Evolutionary conservation across 2,797 vertebrate species (phyloP).

Genomic region (Prionace glauca): DNA sequence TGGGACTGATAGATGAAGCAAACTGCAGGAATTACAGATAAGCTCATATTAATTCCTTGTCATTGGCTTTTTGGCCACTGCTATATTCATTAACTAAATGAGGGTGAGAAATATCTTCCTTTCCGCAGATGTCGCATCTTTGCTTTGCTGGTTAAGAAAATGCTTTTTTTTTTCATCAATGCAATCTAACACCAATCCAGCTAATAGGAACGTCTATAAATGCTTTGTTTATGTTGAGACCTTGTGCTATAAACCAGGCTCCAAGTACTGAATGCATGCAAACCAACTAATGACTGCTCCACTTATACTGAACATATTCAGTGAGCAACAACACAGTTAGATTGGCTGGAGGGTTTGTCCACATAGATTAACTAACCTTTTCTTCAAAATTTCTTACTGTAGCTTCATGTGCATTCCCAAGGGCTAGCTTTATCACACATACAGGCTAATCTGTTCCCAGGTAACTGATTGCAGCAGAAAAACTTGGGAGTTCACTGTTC

Average conservation of each 20-base stretch:
- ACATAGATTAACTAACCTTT: not conserved
- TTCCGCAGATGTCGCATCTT: conserved; percentile 21
- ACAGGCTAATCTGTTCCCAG: not conserved
- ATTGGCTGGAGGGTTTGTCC: not conserved
- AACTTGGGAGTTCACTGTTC: not conserved
- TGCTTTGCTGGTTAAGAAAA: not conserved
- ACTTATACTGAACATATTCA: not conserved
- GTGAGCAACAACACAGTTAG: not conserved
- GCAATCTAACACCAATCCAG: not conserved
- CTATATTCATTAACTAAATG: not conserved
- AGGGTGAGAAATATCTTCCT: not conserved
- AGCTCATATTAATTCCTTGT: not conserved
- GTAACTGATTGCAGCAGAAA: not conserved
- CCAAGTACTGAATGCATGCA: not conserved
- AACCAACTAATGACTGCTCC: not conserved
- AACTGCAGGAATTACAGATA: not conserved
- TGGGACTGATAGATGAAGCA: not conserved
- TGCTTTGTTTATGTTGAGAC: not conserved
- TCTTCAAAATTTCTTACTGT: not conserved
- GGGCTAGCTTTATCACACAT: not conserved
- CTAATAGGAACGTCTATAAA: not conserved
- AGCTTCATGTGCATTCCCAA: not conserved
- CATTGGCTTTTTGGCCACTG: conserved; percentile 1
- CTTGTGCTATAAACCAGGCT: not conserved
- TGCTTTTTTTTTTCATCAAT: not conserved